Evolutionary conservation across 2,888 invertebrate species (phyloP).

Genomic region (Hirtodrosophila duncani): DNA sequence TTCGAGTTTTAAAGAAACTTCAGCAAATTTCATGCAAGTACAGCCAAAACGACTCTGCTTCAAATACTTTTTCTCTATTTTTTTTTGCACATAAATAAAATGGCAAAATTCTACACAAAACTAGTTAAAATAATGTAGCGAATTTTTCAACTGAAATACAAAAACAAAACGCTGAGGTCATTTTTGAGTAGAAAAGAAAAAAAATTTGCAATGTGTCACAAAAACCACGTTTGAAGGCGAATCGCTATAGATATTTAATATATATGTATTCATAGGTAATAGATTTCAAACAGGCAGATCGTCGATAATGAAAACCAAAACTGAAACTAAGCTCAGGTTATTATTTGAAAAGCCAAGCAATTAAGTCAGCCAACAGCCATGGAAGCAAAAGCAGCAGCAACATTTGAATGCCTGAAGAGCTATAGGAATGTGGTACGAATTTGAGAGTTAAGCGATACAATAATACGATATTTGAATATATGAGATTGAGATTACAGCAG

Average conservation of each 20-base stretch:
- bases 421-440: constrained; percentile 32
- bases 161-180: constrained; percentile 60
- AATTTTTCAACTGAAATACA: constrained; percentile 43
- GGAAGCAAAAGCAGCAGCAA: no score
- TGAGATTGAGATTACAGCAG: no score
- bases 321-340: constrained; percentile 53
- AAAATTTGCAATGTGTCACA: constrained; percentile 17
- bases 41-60: no score
- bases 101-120: constrained; percentile 39
- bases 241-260: no score
- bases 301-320: constrained; percentile 32
- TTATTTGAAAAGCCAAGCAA: constrained; percentile 51
- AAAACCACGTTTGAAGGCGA: no score
- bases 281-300: constrained; percentile 3
- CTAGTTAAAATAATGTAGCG: constrained; percentile 35
- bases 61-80: no score
- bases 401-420: no score
- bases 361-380: constrained; percentile 38
- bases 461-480: constrained; percentile 54
- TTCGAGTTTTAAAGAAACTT: no score
- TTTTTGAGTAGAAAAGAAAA: constrained; percentile 18
- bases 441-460: constrained; percentile 22
- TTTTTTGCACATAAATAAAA: constrained; percentile 4
- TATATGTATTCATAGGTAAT: no score
- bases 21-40: no score